Conservation (phyloP, 2,113 vertebrate species). For the Nibea coibor region DNA sequence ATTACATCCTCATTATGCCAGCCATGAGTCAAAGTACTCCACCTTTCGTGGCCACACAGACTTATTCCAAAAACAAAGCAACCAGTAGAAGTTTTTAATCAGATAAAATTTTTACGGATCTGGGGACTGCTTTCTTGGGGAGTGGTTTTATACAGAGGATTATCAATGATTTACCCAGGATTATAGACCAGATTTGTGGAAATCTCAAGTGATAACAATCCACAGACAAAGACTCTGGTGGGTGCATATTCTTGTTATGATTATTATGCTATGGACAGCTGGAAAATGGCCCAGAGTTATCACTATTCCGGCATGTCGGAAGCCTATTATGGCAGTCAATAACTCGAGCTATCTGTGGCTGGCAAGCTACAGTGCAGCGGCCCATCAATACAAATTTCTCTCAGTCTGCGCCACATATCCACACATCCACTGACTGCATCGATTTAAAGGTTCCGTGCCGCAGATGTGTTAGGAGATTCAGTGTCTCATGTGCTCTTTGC, state of each 20-base stretch:
- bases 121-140: slow-evolving; percentile 29
- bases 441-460: slow-evolving; percentile 70
- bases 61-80: slow-evolving; percentile 27
- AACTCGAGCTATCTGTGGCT: slow-evolving; percentile 56
- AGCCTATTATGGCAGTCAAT: slow-evolving; percentile 69
- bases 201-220: slow-evolving; percentile 58
- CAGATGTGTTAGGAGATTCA: slow-evolving; percentile 70
- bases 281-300: slow-evolving; percentile 60
- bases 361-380: slow-evolving; percentile 41
- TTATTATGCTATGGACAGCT: slow-evolving; percentile 58
- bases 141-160: slow-evolving; percentile 59
- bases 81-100: slow-evolving; percentile 45
- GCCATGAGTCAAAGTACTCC: background rate
- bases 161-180: slow-evolving; percentile 55
- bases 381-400: slow-evolving; percentile 63
- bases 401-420: slow-evolving; percentile 38
- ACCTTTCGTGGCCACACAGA: background rate
- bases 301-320: slow-evolving; percentile 45
- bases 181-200: slow-evolving; percentile 56
- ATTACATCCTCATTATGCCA: slow-evolving; percentile 27
- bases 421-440: slow-evolving; percentile 63
- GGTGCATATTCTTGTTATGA: slow-evolving; percentile 50
- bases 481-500: slow-evolving; percentile 64
- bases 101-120: slow-evolving; percentile 32
- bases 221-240: slow-evolving; percentile 49